Percentiles rank a stretch among this genome's conserved stretches.
Conservation (phyloP, 2,888 invertebrate species). For the Eustalomyia histrio region DNA sequence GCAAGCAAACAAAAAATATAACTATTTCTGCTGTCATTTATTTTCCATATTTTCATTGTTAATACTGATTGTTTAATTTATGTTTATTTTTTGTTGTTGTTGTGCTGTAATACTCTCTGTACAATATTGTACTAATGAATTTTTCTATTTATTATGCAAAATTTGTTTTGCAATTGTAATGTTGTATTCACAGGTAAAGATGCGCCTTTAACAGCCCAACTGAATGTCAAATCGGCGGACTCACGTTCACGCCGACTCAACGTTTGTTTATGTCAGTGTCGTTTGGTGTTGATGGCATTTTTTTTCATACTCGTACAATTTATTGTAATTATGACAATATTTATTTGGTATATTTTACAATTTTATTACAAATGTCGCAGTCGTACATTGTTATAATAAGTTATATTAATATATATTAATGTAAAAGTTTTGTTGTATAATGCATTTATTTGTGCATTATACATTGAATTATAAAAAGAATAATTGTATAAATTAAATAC, state of each 20-base stretch:
- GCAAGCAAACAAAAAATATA: constrained; percentile 28
- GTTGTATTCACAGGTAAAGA: constrained; percentile 54
- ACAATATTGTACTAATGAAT: constrained; percentile 14
- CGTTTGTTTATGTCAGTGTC: constrained; percentile 63
- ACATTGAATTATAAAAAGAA: background rate
- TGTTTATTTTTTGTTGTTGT: constrained; percentile 39
- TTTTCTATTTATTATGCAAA: constrained; percentile 61
- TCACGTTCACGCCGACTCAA: constrained; percentile 37
- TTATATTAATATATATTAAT: constrained; percentile 18
- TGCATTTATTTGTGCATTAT: constrained; percentile 2
- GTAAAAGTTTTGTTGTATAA: constrained; percentile 1
- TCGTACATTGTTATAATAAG: background rate
- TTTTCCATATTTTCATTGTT: constrained; percentile 60
- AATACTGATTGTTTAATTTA: constrained; percentile 58
- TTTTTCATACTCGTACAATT: constrained; percentile 37
- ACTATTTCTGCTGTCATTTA: constrained; percentile 30
- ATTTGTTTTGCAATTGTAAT: constrained; percentile 61
- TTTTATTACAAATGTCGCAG: constrained; percentile 35
- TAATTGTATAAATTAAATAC: background rate
- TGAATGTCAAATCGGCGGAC: constrained; percentile 27
- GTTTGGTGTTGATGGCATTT: constrained; percentile 45
- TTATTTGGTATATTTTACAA: constrained; percentile 49
- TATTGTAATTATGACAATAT: constrained; percentile 65
- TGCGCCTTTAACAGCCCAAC: constrained; percentile 43
- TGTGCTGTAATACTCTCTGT: constrained; percentile 6